Evolutionary conservation across 2,888 invertebrate species (phyloP).

Genomic region (Xylocampa areola): DNA sequence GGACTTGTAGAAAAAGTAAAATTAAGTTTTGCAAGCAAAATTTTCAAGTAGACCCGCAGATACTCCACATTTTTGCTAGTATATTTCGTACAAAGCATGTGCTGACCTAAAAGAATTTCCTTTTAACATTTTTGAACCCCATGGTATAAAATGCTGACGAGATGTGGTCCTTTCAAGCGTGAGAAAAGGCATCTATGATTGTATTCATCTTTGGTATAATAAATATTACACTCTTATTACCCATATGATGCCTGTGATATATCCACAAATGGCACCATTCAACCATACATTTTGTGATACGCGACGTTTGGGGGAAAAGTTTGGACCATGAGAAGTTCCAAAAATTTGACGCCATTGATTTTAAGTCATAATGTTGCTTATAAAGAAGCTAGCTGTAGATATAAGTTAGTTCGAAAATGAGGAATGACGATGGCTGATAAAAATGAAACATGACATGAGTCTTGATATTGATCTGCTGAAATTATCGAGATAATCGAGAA

Average conservation of each 20-base stretch:
- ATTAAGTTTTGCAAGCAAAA: constrained; percentile 11
- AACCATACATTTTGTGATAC: constrained; percentile 35
- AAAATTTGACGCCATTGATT: constrained; percentile 23
- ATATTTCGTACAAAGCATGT: constrained; percentile 19
- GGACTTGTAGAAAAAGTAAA: constrained; percentile 1
- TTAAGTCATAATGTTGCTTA: not conserved
- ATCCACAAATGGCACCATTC: constrained; percentile 32
- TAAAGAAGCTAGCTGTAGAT: not conserved
- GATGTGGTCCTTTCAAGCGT: too few species aligned
- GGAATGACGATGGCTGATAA: too few species aligned
- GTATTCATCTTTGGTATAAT: constrained; percentile 25
- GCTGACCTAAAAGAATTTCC: constrained; percentile 24
- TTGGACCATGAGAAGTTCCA: constrained; percentile 10
- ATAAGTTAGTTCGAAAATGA: too few species aligned
- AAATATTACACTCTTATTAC: constrained; percentile 37
- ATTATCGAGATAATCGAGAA: too few species aligned
- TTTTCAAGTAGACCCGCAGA: not conserved
- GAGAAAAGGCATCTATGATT: constrained; percentile 26
- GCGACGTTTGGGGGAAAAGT: constrained; percentile 31
- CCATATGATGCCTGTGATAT: constrained; percentile 23
- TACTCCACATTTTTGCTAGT: constrained; percentile 7
- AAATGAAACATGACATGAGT: too few species aligned
- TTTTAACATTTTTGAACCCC: constrained; percentile 9
- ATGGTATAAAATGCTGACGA: constrained; percentile 22
- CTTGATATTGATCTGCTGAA: too few species aligned